Base-by-base conservation (phyloP, 1,140 invertebrate genomes). In the Mamestra configurata region DNA sequence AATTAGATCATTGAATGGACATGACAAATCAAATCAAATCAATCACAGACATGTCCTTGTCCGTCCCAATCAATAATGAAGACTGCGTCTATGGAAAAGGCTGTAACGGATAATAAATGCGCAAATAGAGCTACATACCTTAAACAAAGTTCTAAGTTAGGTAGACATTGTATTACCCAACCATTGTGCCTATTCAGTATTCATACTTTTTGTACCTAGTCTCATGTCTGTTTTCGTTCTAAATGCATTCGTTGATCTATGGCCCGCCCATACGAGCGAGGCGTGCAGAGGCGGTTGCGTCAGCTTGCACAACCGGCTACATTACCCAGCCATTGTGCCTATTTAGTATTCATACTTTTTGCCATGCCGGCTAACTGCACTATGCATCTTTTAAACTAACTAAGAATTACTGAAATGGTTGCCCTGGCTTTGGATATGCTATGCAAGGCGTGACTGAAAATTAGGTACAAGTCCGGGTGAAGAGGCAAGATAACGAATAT, bases 291-390 rank as follows among this genome's bases (percentile, higher is more conserved):
- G 59, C 13, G 31, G 68, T 71, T 71, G 68, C 68, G 37, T 40
- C 68, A 71, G 68, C 68, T 51, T 71, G 68, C 68, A 71, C 43
- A 13, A 35, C 57, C 15, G 37, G 46, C 46, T 51, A 71, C 51
- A 71, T 71, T 40, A 71, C 68, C 22, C 43, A 4, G 4, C 18
- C 13, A 43, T 68, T 68, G 13, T 71, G 49, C 43, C 22, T 35
- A 51, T 71, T 71, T 18, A 71, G 18, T 71, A 71, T 71, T 71
- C 46, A 51, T 51, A 31, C 40, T 68, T 68, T 68, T 68, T 68
- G 10, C 31, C 8, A 35, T 10, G 18, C 31, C 35, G 31, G 59
- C 22, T 37, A 37, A 64, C 31, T 8, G 59, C 6, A 20, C n/a
- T 37, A 0, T 64, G 59, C 31, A 37, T 37, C 31, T 37, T 64